phyloP scores from a whole-genome alignment of 2,888 invertebrate genomes.

The Melolontha melolontha region DNA sequence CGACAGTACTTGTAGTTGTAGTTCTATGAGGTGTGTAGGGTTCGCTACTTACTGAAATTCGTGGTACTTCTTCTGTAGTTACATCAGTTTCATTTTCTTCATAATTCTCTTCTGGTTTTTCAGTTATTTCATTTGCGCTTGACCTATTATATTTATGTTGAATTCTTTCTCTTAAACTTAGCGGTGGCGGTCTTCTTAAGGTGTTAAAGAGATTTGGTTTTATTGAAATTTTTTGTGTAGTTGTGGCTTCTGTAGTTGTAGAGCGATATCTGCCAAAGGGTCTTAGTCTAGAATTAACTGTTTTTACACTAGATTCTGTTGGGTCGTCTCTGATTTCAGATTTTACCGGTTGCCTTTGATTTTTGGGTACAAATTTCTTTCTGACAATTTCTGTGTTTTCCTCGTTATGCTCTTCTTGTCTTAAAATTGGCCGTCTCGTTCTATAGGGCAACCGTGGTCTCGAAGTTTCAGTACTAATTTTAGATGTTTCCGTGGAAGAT shows the following conservation, averaged over 20 bases:
- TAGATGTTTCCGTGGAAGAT: constrained; percentile 64
- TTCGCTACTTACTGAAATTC: constrained; percentile 26
- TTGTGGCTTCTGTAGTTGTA: constrained; percentile 56
- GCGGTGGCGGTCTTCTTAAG: constrained; percentile 57
- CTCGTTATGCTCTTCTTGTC: constrained; percentile 62
- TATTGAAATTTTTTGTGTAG: constrained; percentile 59
- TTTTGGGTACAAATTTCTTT: constrained; percentile 61
- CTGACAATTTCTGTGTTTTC: constrained; percentile 63
- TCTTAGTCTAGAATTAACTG: constrained; percentile 54
- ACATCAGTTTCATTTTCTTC: constrained; percentile 47
- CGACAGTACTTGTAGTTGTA: constrained; percentile 19
- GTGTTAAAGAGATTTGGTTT: constrained; percentile 61
- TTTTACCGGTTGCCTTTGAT: constrained; percentile 55
- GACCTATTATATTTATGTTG: constrained; percentile 55
- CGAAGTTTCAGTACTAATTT: constrained; percentile 49
- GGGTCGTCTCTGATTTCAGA: constrained; percentile 29
- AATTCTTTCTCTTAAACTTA: constrained; percentile 57
- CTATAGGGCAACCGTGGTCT: constrained; percentile 68
- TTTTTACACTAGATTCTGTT: constrained; percentile 24
- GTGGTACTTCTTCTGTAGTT: constrained; percentile 37
- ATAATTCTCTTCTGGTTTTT: constrained; percentile 36
- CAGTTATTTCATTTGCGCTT: constrained; percentile 42
- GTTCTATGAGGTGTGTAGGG: constrained; percentile 27
- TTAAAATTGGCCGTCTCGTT: constrained; percentile 63
- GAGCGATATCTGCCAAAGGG: constrained; percentile 59